Evolutionary conservation across 2,888 invertebrate species (phyloP).

Genomic region (Drosophila multiciliata): DNA sequence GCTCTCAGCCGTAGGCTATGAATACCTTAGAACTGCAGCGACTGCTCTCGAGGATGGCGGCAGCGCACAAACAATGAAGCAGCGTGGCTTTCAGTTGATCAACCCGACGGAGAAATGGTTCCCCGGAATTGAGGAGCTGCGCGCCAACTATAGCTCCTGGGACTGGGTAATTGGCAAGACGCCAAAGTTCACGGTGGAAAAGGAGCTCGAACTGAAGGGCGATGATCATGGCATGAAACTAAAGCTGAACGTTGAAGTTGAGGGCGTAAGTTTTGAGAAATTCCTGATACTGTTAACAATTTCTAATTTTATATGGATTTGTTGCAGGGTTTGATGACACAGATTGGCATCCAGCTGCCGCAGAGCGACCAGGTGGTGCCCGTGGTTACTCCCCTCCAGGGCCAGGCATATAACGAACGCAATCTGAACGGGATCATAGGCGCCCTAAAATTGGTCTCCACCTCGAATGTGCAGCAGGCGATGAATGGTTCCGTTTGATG

Average conservation of each 20-base stretch:
- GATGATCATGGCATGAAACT: constrained; percentile 86
- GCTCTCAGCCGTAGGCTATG: constrained; percentile 92
- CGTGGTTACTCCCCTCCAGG: constrained; percentile 83
- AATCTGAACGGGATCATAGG: constrained; percentile 83
- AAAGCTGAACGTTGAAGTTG: constrained; percentile 86
- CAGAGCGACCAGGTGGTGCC: constrained; percentile 83
- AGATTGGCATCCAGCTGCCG: constrained; percentile 82
- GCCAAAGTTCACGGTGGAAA: constrained; percentile 91
- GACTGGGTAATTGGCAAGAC: constrained; percentile 95
- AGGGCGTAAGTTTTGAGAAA: constrained; percentile 73
- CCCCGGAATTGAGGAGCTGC: constrained; percentile 91
- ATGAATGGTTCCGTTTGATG: constrained; percentile 82
- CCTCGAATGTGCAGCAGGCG: constrained; percentile 85
- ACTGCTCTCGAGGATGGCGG: constrained; percentile 90
- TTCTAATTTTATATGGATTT: background rate
- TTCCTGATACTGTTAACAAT: rapidly evolving
- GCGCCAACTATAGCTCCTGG: constrained; percentile 91
- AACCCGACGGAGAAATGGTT: constrained; percentile 96
- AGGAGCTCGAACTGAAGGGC: constrained; percentile 84
- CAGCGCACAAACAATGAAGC: constrained; percentile 89
- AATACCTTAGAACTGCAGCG: constrained; percentile 91
- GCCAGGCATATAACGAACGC: constrained; percentile 83
- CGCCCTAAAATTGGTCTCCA: constrained; percentile 84
- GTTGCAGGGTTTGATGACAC: constrained; percentile 82
- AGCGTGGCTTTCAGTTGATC: constrained; percentile 93